Base-by-base conservation (phyloP, 2,797 vertebrate genomes). In the Microhierax caerulescens region DNA sequence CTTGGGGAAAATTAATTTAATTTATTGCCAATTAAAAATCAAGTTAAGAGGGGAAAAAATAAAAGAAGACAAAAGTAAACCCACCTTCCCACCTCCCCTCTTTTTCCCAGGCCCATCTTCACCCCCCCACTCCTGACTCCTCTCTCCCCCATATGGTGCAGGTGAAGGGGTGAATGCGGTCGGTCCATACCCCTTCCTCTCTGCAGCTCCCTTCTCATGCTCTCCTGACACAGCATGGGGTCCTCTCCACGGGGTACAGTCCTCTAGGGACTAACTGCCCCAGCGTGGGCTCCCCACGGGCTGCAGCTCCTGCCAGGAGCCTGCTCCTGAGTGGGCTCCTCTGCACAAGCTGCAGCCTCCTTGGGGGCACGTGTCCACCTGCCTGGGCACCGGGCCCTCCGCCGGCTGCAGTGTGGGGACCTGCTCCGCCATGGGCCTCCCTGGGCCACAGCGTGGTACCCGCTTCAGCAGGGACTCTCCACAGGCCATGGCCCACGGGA, bases 251-350 rank as follows among this genome's bases (percentile, higher is more conserved):
- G 32, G 45, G 34, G 27, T 39, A 39, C 47, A 53, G 25, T 8
- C 16, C 34, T 78, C 37, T n/a, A 61, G 56, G 39, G 68, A 64
- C 25, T 69, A 77, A 64, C 7, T 32, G 7, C 15, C 43, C n/a
- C 10, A 5, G 13, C 0, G 0, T 15, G 22, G 7, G 8, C 24
- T 3, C 19, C 24, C 15, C 34, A 10, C 2, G 9, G 22, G 12
- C 68, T 39, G 32, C 10, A 81, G 32, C 37, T 57, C 37, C 51
- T 70, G n/a, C 14, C 59, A 54, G 27, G 13, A 34, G 10, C 12
- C 13, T 20, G 27, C 30, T 59, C 50, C 54, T 23, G 7, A 1
- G 1, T 2, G 10, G 13, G 7, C 9, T 63, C 72, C 18, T 17
- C 48, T 48, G 37, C 28, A 14, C 5, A 32, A 43, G 25, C 45